Conservation (phyloP, 2,888 invertebrate species). For the Nomada goodeniana region DNA sequence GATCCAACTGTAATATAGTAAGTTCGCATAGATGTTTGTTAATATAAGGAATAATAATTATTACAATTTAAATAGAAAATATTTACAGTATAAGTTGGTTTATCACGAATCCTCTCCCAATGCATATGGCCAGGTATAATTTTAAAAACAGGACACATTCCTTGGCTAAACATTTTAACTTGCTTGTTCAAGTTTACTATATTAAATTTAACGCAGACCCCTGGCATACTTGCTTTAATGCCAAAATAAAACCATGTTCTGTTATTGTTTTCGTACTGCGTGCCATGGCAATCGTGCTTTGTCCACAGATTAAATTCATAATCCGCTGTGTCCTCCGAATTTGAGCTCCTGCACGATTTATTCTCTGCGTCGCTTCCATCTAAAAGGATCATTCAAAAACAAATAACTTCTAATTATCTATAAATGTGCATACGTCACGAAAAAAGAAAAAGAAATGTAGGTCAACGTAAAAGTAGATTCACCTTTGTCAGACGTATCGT, state of each 20-base stretch:
- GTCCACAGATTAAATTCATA: conserved; percentile 96
- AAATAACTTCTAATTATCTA: neutral
- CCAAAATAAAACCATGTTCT: conserved; percentile 98
- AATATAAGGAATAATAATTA: neutral
- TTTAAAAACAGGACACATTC: conserved; percentile 93
- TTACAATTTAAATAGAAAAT: neutral
- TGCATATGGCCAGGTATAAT: conserved; percentile 91
- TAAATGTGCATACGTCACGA: neutral
- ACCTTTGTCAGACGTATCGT: conserved; percentile 76
- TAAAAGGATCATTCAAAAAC: conserved; percentile 17
- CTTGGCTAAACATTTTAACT: conserved; percentile 95
- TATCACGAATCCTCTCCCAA: conserved; percentile 94
- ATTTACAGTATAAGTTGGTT: conserved; percentile 90
- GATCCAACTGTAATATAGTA: conserved; percentile 86
- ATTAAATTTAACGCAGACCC: conserved; percentile 90
- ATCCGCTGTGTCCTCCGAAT: conserved; percentile 82
- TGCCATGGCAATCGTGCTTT: conserved; percentile 94
- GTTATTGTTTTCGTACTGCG: conserved; percentile 94
- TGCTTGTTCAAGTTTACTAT: conserved; percentile 95
- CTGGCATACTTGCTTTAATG: conserved; percentile 87
- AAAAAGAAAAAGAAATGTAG: conserved; percentile 3
- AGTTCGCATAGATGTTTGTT: neutral
- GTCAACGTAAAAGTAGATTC: conserved; percentile 66
- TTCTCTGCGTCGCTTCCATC: conserved; percentile 70
- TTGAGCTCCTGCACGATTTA: conserved; percentile 68